phyloP scores from a whole-genome alignment of 1,140 invertebrate species.

The Parapsyche elsis region DNA sequence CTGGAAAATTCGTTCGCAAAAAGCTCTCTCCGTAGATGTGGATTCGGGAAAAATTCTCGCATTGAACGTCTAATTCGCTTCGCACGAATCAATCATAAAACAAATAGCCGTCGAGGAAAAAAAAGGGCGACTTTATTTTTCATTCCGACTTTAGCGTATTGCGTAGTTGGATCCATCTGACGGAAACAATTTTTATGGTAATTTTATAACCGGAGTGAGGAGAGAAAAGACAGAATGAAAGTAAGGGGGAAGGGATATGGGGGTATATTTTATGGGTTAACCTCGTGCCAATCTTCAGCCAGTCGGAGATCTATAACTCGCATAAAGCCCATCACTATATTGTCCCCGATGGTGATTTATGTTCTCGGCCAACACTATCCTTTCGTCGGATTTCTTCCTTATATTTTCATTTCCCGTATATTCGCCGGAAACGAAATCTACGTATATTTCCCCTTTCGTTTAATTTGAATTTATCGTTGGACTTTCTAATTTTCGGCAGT shows the following conservation, averaged over 20 bases:
- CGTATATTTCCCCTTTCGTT: neutral
- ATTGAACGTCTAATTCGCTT: neutral
- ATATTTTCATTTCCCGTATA: neutral
- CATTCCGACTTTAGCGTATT: slow-evolving; percentile 16
- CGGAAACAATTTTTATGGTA: slow-evolving; percentile 38
- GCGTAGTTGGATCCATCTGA: slow-evolving; percentile 31
- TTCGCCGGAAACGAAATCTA: neutral
- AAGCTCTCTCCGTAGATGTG: too few species aligned
- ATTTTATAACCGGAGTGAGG: slow-evolving; percentile 30
- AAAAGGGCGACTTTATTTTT: slow-evolving; percentile 15
- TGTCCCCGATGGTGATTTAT: slow-evolving; percentile 36
- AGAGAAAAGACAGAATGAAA: neutral
- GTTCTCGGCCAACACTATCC: slow-evolving; percentile 13
- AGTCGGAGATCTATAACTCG: slow-evolving; percentile 27
- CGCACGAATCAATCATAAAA: slow-evolving; percentile 23
- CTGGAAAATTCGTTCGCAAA: too few species aligned
- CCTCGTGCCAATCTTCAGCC: slow-evolving; percentile 26
- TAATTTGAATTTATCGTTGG: slow-evolving; percentile 30
- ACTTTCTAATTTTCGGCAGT: neutral
- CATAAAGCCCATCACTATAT: slow-evolving; percentile 36
- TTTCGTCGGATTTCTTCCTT: slow-evolving; percentile 18
- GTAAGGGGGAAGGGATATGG: neutral
- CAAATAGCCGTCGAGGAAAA: neutral
- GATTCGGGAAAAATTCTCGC: neutral
- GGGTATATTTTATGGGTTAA: slow-evolving; percentile 34